phyloP scores from a whole-genome alignment of 2,888 invertebrate species.

The Chirona hameri region DNA sequence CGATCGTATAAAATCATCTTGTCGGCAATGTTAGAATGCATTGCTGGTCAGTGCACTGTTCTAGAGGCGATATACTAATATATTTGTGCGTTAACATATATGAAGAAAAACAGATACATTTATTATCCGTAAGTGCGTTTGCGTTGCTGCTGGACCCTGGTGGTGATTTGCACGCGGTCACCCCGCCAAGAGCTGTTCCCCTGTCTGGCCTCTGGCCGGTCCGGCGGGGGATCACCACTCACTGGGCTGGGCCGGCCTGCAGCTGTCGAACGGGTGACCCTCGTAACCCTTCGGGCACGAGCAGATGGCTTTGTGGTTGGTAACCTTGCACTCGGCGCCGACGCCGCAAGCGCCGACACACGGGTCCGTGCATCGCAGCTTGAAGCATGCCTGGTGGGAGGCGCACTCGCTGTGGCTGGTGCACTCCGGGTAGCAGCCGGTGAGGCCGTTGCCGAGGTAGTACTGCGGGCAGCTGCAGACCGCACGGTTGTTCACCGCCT shows the following conservation, averaged over 20 bases:
- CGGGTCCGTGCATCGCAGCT: slow-evolving; percentile 77
- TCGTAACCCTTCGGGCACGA: slow-evolving; percentile 55
- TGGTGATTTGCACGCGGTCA: neutral
- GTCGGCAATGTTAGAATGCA: too few species aligned
- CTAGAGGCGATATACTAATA: neutral
- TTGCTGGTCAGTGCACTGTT: neutral
- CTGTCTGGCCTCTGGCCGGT: neutral
- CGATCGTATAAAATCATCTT: too few species aligned
- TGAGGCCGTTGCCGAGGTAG: slow-evolving; percentile 33
- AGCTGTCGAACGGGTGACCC: slow-evolving; percentile 41
- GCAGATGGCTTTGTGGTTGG: slow-evolving; percentile 73
- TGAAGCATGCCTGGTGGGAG: slow-evolving; percentile 63
- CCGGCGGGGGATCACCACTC: neutral
- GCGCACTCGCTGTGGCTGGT: slow-evolving; percentile 75
- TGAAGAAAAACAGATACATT: too few species aligned
- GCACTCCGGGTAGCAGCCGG: slow-evolving; percentile 72
- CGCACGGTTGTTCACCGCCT: slow-evolving; percentile 68
- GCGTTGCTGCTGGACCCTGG: neutral
- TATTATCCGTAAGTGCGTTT: neutral
- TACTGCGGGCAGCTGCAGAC: slow-evolving; percentile 73
- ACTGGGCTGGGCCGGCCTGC: slow-evolving; percentile 37
- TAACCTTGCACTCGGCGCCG: slow-evolving; percentile 71
- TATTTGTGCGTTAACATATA: neutral
- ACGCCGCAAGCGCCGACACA: slow-evolving; percentile 72
- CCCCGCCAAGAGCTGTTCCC: neutral